These are phyloP conservation scores for Hippoglossus hippoglossus DNA, from an alignment of 2,797 vertebrate genomes.

Conservation along the genomic window DNA sequence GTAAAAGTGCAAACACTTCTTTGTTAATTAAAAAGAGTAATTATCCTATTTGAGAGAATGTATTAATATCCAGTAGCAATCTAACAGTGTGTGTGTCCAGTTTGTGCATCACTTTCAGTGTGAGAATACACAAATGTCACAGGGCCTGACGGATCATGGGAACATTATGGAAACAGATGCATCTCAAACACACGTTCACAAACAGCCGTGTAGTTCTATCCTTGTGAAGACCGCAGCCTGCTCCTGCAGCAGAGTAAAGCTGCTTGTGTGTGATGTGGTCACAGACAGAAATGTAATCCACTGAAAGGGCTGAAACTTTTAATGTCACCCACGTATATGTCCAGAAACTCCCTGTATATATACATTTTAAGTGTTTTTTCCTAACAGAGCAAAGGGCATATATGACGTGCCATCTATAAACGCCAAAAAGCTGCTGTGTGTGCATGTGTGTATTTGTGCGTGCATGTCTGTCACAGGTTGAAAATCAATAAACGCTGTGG, in stretches of 20 bases:
- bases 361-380: constrained; percentile 6
- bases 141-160: constrained; percentile 20
- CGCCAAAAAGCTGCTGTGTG: constrained; percentile 31
- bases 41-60: background rate
- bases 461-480: constrained; percentile 19
- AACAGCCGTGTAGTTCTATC: background rate
- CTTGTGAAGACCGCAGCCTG: background rate
- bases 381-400: constrained; percentile 12
- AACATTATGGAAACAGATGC: constrained; percentile 32
- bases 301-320: background rate
- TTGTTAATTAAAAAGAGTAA: constrained; percentile 26
- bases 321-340: no score
- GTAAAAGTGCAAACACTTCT: no score
- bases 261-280: no score
- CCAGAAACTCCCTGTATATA: background rate
- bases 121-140: constrained; percentile 24
- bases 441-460: constrained; percentile 30
- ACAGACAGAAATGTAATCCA: constrained; percentile 5
- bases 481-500: constrained; percentile 68
- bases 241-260: no score
- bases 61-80: background rate
- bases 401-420: constrained; percentile 41
- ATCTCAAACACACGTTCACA: background rate
- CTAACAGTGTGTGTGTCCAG: constrained; percentile 3
- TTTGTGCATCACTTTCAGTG: constrained; percentile 13